phyloP scores from a whole-genome alignment of 1,140 invertebrate genomes.

The Drosophila grimshawi region DNA sequence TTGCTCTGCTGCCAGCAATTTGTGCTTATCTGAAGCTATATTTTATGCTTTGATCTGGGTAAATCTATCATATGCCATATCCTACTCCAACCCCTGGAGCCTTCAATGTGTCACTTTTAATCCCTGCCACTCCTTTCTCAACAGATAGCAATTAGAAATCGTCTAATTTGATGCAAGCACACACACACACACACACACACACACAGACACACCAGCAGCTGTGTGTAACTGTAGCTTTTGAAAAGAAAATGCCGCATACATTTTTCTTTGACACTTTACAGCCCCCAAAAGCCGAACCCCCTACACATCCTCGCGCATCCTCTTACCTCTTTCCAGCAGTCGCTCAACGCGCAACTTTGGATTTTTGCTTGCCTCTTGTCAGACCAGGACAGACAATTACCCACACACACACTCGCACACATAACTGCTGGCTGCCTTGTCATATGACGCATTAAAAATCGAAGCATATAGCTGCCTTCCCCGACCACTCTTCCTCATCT shows the following conservation, averaged over 20 bases:
- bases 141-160: conserved; percentile 64
- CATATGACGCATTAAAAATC: conserved; percentile 79
- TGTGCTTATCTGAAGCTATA: not conserved
- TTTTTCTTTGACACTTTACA: conserved; percentile 74
- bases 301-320: not conserved
- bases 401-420: conserved; percentile 30
- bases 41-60: conserved; percentile 14
- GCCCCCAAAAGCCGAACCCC: conserved; percentile 26
- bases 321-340: not conserved
- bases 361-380: conserved; percentile 31
- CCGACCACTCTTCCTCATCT: not conserved
- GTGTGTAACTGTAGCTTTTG: conserved; percentile 52
- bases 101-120: conserved; percentile 24
- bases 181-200: conserved; percentile 18
- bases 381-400: conserved; percentile 51
- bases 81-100: not conserved
- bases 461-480: conserved; percentile 52
- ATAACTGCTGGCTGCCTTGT: conserved; percentile 36
- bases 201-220: not conserved
- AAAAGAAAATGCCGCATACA: conserved; percentile 46
- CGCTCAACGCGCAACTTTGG: conserved; percentile 1
- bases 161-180: conserved; percentile 64
- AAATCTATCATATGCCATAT: not conserved
- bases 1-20: not conserved
- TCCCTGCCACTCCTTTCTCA: conserved; percentile 20